A percentile compares a stretch with the other conserved stretches of the same genome.
Conservation (phyloP, 2,888 invertebrate species). For the Epiblema foenella region DNA sequence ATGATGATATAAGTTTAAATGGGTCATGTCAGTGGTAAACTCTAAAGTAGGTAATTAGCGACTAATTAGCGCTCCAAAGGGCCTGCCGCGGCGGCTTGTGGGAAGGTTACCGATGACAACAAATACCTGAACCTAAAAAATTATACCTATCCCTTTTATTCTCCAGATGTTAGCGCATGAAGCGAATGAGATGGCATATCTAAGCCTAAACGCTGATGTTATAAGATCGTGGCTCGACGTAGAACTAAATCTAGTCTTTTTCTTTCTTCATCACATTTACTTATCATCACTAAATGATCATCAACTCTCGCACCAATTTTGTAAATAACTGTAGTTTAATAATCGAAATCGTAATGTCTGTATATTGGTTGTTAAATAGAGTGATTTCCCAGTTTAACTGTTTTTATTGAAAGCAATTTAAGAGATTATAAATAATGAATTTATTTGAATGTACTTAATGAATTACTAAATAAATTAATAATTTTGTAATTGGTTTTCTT, state of each 20-base stretch:
- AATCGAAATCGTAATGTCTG: conserved; percentile 22
- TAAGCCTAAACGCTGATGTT: background rate
- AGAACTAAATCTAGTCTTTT: conserved; percentile 82
- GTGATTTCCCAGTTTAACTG: conserved; percentile 49
- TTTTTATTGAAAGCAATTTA: conserved; percentile 48
- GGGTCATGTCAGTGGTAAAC: background rate
- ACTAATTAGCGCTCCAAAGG: background rate
- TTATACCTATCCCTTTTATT: conserved; percentile 2
- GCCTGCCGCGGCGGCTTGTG: background rate
- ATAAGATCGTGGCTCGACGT: conserved; percentile 63
- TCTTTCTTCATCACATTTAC: conserved; percentile 48
- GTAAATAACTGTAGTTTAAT: conserved; percentile 40
- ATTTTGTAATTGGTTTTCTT: conserved; percentile 46
- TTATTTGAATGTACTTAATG: conserved; percentile 49
- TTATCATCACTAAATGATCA: conserved; percentile 34
- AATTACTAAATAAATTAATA: conserved; percentile 51
- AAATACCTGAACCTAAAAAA: background rate
- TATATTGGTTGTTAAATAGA: conserved; percentile 38
- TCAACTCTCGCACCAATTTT: conserved; percentile 35
- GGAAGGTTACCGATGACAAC: background rate
- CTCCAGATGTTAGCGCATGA: background rate
- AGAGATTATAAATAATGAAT: conserved; percentile 48
- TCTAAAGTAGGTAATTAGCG: background rate
- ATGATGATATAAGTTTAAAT: too few species aligned
- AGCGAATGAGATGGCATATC: background rate